A percentile compares a stretch with the other conserved stretches of the same genome.
phyloP scores from a whole-genome alignment of 2,797 vertebrate genomes.

The Strix occidentalis region DNA sequence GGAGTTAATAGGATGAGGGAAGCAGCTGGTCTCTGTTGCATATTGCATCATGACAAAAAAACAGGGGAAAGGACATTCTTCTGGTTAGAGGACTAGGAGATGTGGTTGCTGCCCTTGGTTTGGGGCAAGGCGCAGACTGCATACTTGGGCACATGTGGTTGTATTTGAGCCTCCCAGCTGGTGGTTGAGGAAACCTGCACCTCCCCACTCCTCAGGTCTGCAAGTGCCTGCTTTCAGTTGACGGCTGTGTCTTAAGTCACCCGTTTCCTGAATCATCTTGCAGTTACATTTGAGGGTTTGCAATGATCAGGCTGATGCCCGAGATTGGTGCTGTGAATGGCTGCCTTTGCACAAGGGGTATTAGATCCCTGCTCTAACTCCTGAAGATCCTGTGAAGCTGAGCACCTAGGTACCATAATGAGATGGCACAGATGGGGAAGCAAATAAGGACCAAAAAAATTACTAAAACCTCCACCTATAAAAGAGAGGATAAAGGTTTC shows the following conservation, averaged over 20 bases:
- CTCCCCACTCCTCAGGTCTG: background rate
- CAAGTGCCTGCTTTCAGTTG: background rate
- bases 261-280: fast-evolving
- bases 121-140: background rate
- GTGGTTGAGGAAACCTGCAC: background rate
- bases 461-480: background rate
- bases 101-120: background rate
- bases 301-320: background rate
- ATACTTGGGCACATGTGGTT: fast-evolving
- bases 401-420: background rate
- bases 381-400: background rate
- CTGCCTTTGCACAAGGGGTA: fast-evolving
- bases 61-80: background rate
- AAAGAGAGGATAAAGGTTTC: background rate
- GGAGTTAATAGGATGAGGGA: background rate
- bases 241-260: background rate
- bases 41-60: background rate
- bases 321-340: background rate
- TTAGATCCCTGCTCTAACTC: background rate
- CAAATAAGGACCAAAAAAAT: fast-evolving
- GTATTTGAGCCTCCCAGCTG: background rate
- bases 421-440: background rate
- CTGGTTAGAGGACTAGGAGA: fast-evolving
- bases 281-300: background rate
- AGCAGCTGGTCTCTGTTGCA: background rate